A percentile compares a stretch with the other conserved stretches of the same genome.
Evolutionary conservation across 2,113 vertebrate genomes (phyloP).

Genomic region (Ictalurus furcatus): DNA sequence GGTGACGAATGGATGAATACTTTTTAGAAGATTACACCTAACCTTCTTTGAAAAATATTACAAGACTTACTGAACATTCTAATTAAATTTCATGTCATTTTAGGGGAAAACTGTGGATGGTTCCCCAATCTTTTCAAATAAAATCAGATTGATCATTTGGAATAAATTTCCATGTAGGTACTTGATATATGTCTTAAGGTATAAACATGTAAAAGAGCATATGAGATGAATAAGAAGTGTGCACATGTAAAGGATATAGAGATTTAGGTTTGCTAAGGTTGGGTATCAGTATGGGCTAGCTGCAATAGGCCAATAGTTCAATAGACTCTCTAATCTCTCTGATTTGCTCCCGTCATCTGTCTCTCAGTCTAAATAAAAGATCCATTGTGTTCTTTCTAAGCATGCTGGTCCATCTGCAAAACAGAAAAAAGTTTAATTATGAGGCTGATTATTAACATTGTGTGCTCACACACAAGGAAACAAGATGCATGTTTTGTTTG

Average conservation of each 20-base stretch:
- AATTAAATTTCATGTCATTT: not conserved
- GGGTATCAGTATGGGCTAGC: not conserved
- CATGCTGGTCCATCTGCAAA: not conserved
- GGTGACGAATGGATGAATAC: not conserved
- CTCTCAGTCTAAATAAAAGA: not conserved
- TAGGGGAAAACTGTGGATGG: not conserved
- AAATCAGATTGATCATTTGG: not conserved
- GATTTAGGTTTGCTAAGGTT: not conserved
- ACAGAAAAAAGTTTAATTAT: not conserved
- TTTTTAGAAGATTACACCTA: slow-evolving; percentile 2
- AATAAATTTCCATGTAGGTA: not conserved
- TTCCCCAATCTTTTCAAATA: not conserved
- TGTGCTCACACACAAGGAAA: not conserved
- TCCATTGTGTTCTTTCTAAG: not conserved
- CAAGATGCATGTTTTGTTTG: not conserved
- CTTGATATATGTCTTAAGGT: not conserved
- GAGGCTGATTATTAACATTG: not conserved
- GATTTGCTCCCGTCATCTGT: not conserved
- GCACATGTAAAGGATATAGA: not conserved
- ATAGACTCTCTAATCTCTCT: not conserved
- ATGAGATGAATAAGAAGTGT: not conserved
- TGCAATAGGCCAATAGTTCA: not conserved
- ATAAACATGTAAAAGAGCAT: not conserved
- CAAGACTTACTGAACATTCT: not conserved
- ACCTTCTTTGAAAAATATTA: not conserved